Percentiles rank a stretch among this genome's conserved stretches.
Evolutionary conservation across 2,888 invertebrate species (phyloP).

Genomic region (Cerastoderma edule): DNA sequence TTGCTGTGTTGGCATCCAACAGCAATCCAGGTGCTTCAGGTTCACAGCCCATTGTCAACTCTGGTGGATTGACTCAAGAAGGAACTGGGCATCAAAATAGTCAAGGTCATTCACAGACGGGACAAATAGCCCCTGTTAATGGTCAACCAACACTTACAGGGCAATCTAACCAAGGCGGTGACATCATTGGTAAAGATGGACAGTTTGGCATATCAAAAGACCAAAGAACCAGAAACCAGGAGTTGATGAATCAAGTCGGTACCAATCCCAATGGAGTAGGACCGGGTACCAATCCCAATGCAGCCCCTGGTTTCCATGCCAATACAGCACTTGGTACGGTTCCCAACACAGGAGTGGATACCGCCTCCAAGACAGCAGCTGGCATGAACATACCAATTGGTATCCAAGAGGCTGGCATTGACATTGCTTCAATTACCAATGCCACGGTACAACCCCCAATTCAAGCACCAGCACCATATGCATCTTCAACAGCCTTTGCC

Average conservation of each 20-base stretch:
- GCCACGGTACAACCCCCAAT: slow-evolving; percentile 21
- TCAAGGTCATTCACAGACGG: background rate
- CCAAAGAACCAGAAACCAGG: slow-evolving; percentile 9
- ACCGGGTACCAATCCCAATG: background rate
- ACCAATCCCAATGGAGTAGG: background rate
- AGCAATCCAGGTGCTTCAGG: too few relatives aligned
- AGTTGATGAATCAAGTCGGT: background rate
- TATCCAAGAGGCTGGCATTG: slow-evolving; percentile 43
- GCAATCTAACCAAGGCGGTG: slow-evolving; percentile 24
- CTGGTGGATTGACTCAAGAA: too few relatives aligned
- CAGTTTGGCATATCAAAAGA: slow-evolving; percentile 46
- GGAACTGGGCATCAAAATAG: too few relatives aligned
- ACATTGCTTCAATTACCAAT: slow-evolving; percentile 28
- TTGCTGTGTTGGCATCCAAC: too few relatives aligned
- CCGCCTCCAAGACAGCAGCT: too few relatives aligned
- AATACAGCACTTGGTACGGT: background rate
- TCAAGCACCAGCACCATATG: slow-evolving; percentile 31
- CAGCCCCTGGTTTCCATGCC: background rate
- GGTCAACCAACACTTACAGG: slow-evolving; percentile 1
- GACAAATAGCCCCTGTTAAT: background rate
- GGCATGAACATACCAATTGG: slow-evolving; percentile 44
- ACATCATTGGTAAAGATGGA: slow-evolving; percentile 45
- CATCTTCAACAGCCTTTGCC: slow-evolving; percentile 62
- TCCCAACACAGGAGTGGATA: background rate
- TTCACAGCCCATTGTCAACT: too few relatives aligned